These are phyloP conservation scores for Caenorhabditis afra DNA, from an alignment of 2,888 invertebrate species.

Conservation along the genomic window DNA sequence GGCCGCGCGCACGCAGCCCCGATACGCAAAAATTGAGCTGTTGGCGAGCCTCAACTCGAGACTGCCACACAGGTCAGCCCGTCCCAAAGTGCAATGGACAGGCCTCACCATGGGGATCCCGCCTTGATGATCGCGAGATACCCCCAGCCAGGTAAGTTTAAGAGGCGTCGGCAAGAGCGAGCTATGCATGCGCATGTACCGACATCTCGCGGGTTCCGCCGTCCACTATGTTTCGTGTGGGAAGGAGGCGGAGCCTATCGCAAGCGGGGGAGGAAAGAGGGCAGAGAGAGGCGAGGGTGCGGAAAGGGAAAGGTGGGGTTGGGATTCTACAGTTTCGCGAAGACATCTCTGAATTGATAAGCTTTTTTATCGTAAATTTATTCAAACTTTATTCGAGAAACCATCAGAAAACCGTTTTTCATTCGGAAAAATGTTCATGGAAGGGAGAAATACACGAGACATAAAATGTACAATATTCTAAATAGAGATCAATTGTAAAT, in stretches of 20 bases:
- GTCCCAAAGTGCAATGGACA: slow-evolving; percentile 86
- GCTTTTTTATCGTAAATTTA: too few species aligned
- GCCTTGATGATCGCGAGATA: slow-evolving; percentile 86
- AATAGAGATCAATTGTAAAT: slow-evolving; percentile 5
- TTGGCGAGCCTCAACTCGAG: slow-evolving; percentile 84
- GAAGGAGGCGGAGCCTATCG: too few species aligned
- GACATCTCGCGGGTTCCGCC: too few species aligned
- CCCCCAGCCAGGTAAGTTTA: slow-evolving; percentile 87
- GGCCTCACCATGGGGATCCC: slow-evolving; percentile 87
- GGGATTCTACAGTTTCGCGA: too few species aligned
- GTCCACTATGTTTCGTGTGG: too few species aligned
- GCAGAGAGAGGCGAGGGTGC: too few species aligned
- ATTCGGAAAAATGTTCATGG: background rate
- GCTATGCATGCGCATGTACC: too few species aligned
- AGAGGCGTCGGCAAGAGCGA: background rate
- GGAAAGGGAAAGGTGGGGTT: too few species aligned
- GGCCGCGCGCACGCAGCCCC: slow-evolving; percentile 81
- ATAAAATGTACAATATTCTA: background rate
- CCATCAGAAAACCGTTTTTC: too few species aligned
- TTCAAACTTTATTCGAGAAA: too few species aligned
- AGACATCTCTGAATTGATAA: too few species aligned
- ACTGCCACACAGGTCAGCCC: slow-evolving; percentile 87
- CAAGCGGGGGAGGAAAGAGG: too few species aligned
- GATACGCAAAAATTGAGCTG: slow-evolving; percentile 77
- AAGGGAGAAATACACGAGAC: background rate